Evolutionary conservation across 2,888 invertebrate species (phyloP).

Genomic region (Eudemis profundana): DNA sequence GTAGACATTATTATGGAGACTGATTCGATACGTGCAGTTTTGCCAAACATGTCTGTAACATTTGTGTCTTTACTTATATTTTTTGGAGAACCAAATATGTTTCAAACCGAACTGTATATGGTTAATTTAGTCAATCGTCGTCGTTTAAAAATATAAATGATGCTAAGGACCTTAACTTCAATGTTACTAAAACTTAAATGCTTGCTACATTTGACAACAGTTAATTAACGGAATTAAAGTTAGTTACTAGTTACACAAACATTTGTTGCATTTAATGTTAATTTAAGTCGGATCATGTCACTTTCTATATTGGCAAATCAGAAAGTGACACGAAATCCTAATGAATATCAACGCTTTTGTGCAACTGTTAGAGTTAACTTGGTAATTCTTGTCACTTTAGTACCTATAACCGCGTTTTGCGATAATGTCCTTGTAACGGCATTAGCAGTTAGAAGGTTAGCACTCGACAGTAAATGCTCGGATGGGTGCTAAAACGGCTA

Average conservation of each 20-base stretch:
- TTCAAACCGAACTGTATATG: too few relatives aligned
- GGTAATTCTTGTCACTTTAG: neutral
- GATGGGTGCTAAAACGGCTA: slow-evolving; percentile 39
- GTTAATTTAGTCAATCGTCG: too few relatives aligned
- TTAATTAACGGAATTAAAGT: too few relatives aligned
- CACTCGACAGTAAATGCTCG: slow-evolving; percentile 24
- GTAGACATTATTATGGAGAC: neutral
- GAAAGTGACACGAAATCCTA: neutral
- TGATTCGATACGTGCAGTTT: neutral
- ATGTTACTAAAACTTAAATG: too few relatives aligned
- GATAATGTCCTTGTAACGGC: slow-evolving; percentile 23
- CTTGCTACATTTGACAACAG: too few relatives aligned
- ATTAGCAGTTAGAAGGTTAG: slow-evolving; percentile 17
- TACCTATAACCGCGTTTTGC: slow-evolving; percentile 18
- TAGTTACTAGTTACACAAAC: too few relatives aligned
- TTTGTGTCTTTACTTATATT: neutral
- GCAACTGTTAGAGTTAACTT: neutral
- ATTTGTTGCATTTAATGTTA: too few relatives aligned
- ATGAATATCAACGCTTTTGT: neutral
- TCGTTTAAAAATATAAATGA: too few relatives aligned
- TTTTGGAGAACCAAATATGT: too few relatives aligned
- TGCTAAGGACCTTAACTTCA: too few relatives aligned
- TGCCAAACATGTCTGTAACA: neutral
- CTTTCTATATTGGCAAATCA: neutral
- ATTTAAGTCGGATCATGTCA: too few relatives aligned